Percentiles rank a stretch among this genome's conserved stretches.
Evolutionary conservation across 2,113 vertebrate genomes (phyloP).

Genomic region (Sapayoa aenigma): DNA sequence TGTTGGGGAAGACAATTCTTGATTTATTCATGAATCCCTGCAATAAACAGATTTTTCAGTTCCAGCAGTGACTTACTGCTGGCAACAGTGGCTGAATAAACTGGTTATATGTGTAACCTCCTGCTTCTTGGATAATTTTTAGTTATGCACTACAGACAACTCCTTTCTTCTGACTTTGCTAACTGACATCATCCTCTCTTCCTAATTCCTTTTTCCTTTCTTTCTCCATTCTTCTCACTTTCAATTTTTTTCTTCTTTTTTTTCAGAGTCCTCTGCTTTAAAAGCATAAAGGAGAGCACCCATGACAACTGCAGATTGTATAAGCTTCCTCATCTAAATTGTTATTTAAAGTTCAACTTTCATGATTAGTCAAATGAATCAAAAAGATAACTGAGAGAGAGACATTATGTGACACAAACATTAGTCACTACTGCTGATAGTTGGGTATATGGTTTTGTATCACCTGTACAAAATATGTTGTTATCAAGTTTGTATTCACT

Average conservation of each 20-base stretch:
- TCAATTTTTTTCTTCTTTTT: neutral
- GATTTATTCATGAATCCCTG: conserved; percentile 9
- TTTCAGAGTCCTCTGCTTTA: neutral
- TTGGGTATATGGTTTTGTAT: neutral
- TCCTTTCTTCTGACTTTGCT: neutral
- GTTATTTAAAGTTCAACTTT: conserved; percentile 65
- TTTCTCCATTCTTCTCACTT: neutral
- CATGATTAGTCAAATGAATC: conserved; percentile 54
- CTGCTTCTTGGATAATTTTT: neutral
- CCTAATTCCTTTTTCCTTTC: neutral
- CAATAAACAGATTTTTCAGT: conserved; percentile 4
- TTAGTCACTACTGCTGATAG: conserved; percentile 18
- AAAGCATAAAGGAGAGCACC: neutral
- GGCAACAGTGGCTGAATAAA: neutral
- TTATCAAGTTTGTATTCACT: neutral
- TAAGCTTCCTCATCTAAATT: conserved; percentile 54
- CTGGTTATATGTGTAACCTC: neutral
- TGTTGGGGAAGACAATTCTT: neutral
- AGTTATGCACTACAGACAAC: neutral
- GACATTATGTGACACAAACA: conserved; percentile 11
- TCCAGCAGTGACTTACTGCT: conserved; percentile 13
- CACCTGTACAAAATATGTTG: neutral
- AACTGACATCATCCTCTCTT: conserved; percentile 1
- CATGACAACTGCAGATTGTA: conserved; percentile 52
- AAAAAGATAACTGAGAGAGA: conserved; percentile 28